Evolutionary conservation across 2,797 vertebrate genomes (phyloP).

Genomic region (Bradypodion pumilum): DNA sequence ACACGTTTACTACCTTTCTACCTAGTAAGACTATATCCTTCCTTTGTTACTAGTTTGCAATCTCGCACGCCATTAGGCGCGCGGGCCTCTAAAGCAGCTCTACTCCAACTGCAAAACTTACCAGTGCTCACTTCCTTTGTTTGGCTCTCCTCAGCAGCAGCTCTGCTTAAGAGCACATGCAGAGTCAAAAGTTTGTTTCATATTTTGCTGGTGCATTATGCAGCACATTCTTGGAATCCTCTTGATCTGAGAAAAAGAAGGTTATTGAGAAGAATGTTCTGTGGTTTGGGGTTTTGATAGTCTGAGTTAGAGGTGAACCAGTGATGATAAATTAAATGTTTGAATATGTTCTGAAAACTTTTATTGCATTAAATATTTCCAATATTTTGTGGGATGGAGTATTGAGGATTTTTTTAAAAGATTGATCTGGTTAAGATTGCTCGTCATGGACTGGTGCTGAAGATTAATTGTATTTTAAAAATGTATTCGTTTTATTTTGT

Average conservation of each 20-base stretch:
- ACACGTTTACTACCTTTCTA: too few species aligned
- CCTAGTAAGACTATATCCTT: too few species aligned
- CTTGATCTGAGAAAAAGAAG: neutral
- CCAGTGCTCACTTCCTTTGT: too few species aligned
- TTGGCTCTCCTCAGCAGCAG: too few species aligned
- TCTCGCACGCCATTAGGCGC: too few species aligned
- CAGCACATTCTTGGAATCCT: neutral
- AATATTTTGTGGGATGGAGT: neutral
- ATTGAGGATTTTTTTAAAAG: neutral
- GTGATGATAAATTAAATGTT: neutral
- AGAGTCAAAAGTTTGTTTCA: too few species aligned
- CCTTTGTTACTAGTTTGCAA: too few species aligned
- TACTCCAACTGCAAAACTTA: too few species aligned
- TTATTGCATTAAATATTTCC: neutral
- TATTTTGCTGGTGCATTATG: neutral
- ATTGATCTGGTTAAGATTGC: neutral
- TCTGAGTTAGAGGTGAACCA: neutral
- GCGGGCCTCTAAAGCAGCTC: too few species aligned
- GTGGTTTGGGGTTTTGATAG: neutral
- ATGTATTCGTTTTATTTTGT: neutral
- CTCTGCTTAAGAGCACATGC: too few species aligned
- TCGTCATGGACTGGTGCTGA: neutral
- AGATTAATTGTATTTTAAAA: neutral
- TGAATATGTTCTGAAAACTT: neutral
- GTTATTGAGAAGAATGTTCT: neutral